These are phyloP conservation scores for Drosophila robusta DNA, from an alignment of 2,888 invertebrate species.

Conservation along the genomic window DNA sequence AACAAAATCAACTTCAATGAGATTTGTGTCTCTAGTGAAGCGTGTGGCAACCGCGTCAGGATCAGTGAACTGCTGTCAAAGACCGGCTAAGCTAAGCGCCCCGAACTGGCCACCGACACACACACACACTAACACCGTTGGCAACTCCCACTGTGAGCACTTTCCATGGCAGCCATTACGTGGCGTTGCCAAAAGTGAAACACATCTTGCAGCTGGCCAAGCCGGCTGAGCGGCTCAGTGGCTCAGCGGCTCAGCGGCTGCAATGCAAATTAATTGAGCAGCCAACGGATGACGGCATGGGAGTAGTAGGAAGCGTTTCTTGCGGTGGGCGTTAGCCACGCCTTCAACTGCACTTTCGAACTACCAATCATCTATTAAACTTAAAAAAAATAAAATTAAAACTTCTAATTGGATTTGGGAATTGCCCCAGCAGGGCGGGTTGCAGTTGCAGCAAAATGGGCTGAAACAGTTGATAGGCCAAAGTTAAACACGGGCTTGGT, in stretches of 20 bases:
- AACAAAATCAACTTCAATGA: slow-evolving; percentile 5
- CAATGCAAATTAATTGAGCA: slow-evolving; percentile 71
- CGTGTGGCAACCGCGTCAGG: slow-evolving; percentile 30
- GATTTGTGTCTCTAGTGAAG: neutral
- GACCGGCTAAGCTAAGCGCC: slow-evolving; percentile 41
- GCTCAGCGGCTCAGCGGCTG: slow-evolving; percentile 24
- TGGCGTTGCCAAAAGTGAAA: slow-evolving; percentile 49
- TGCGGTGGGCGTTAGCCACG: slow-evolving; percentile 30
- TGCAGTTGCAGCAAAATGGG: neutral
- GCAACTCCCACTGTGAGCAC: slow-evolving; percentile 51
- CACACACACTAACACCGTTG: slow-evolving; percentile 10
- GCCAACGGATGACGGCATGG: slow-evolving; percentile 49
- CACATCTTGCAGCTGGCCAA: slow-evolving; percentile 54
- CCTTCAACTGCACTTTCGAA: slow-evolving; percentile 18
- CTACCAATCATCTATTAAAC: neutral
- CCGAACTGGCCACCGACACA: slow-evolving; percentile 11
- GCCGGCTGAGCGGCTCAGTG: slow-evolving; percentile 59
- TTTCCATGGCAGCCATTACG: slow-evolving; percentile 53
- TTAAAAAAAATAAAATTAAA: neutral
- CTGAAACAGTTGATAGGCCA: neutral
- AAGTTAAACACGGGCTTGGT: slow-evolving; percentile 1
- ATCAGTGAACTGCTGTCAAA: slow-evolving; percentile 52
- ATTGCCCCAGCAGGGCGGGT: neutral
- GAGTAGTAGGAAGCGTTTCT: slow-evolving; percentile 54
- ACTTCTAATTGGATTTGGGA: slow-evolving; percentile 12